A percentile compares a stretch with the other conserved stretches of the same genome.
Evolutionary conservation across 2,113 vertebrate species (phyloP).

Genomic region (Lates calcarifer): DNA sequence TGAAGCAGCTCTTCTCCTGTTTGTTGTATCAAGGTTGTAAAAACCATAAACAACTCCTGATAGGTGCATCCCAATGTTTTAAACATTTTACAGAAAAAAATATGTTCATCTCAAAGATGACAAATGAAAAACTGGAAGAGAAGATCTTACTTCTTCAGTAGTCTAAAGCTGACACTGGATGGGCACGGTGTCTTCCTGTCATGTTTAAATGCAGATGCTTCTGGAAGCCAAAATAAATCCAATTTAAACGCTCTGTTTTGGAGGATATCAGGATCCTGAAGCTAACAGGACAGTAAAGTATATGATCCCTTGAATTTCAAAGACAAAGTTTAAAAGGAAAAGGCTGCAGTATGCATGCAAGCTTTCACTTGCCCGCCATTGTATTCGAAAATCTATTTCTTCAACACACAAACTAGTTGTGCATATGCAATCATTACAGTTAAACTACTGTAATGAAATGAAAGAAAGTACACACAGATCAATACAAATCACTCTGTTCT

Average conservation of each 20-base stretch:
- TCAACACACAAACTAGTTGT: constrained; percentile 12
- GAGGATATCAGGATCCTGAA: constrained; percentile 42
- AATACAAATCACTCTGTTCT: constrained; percentile 19
- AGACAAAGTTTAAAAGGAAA: background rate
- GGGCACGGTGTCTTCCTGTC: constrained; percentile 25
- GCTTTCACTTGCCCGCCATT: constrained; percentile 3
- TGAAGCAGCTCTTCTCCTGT: constrained; percentile 45
- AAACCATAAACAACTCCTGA: constrained; percentile 18
- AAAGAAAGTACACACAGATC: background rate
- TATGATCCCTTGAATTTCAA: constrained; percentile 18
- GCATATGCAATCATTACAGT: background rate
- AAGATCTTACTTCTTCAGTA: constrained; percentile 28
- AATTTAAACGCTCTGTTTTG: constrained; percentile 46
- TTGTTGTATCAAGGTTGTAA: constrained; percentile 22
- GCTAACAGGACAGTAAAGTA: constrained; percentile 10
- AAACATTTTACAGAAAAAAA: constrained; percentile 16
- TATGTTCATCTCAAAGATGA: constrained; percentile 45
- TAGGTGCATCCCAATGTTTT: constrained; percentile 30
- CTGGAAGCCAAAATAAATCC: constrained; percentile 43
- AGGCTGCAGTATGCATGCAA: background rate
- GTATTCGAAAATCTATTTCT: constrained; percentile 36
- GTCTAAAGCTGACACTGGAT: constrained; percentile 48
- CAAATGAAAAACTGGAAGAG: constrained; percentile 49
- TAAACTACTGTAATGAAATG: constrained; percentile 6
- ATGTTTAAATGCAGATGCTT: constrained; percentile 50